These are phyloP conservation scores for Aptenodytes patagonicus DNA, from an alignment of 2,113 vertebrate genomes.

Conservation along the genomic window DNA sequence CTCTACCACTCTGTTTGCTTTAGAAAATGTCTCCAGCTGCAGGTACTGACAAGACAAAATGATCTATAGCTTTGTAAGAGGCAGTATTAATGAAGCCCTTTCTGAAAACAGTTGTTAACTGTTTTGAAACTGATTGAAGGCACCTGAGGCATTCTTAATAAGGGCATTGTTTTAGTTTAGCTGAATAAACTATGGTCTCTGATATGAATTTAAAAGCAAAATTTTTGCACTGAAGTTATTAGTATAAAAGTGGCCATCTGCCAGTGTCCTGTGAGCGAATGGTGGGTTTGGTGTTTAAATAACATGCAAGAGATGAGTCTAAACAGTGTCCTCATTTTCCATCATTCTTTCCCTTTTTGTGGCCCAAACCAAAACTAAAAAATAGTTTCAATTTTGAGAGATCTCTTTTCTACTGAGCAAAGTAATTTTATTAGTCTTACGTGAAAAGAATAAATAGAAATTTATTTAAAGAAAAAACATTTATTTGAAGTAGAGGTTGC, in stretches of 20 bases:
- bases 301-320: not conserved
- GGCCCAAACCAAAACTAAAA: not conserved
- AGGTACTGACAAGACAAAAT: not conserved
- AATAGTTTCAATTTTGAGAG: not conserved
- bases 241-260: not conserved
- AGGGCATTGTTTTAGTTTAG: not conserved
- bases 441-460: not conserved
- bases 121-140: not conserved
- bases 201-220: not conserved
- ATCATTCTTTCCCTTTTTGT: not conserved
- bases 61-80: not conserved
- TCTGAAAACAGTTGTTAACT: not conserved
- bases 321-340: not conserved
- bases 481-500: not conserved
- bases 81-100: not conserved
- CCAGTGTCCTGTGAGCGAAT: not conserved
- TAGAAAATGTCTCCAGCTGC: not conserved
- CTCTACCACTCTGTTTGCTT: not conserved
- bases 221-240: not conserved
- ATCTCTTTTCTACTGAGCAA: not conserved
- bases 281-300: not conserved
- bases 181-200: not conserved
- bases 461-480: not conserved
- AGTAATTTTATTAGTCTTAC: not conserved
- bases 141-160: not conserved